Conservation (phyloP, 2,113 vertebrate species). For the Peromyscus maniculatus region DNA sequence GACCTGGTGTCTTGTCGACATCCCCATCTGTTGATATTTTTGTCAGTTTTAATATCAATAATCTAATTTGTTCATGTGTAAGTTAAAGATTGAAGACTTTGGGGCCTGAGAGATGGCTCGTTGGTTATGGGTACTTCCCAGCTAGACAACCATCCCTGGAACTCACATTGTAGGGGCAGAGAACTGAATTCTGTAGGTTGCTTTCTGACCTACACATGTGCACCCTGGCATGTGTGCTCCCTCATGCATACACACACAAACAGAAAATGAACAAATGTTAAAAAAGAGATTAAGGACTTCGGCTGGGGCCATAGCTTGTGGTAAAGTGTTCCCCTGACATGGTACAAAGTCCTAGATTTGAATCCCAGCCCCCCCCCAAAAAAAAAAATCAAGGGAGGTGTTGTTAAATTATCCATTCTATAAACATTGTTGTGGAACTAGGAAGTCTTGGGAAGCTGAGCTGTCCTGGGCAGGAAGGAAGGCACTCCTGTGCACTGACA, state of each 20-base stretch:
- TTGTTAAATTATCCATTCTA: not conserved
- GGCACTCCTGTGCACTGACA: too few species aligned
- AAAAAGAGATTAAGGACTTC: not conserved
- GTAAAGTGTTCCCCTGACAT: not conserved
- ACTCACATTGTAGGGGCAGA: not conserved
- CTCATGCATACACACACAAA: not conserved
- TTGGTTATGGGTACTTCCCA: not conserved
- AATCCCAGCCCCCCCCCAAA: not conserved
- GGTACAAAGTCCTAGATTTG: not conserved
- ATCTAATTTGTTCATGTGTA: not conserved
- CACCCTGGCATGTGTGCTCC: not conserved
- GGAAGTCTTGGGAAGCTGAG: not conserved
- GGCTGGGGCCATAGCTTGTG: too few species aligned
- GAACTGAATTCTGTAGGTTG: not conserved
- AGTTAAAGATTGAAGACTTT: not conserved
- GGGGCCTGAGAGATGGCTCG: too few species aligned
- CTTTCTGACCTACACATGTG: not conserved
- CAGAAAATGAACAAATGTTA: not conserved
- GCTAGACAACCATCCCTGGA: not conserved
- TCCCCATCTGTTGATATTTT: not conserved
- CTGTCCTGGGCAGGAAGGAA: not conserved
- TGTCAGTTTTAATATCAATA: not conserved
- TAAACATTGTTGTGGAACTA: not conserved
- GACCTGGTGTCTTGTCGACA: not conserved
- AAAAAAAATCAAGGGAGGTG: not conserved